Conservation (phyloP, 1,140 invertebrate species). For the Tetraneura akinire region DNA sequence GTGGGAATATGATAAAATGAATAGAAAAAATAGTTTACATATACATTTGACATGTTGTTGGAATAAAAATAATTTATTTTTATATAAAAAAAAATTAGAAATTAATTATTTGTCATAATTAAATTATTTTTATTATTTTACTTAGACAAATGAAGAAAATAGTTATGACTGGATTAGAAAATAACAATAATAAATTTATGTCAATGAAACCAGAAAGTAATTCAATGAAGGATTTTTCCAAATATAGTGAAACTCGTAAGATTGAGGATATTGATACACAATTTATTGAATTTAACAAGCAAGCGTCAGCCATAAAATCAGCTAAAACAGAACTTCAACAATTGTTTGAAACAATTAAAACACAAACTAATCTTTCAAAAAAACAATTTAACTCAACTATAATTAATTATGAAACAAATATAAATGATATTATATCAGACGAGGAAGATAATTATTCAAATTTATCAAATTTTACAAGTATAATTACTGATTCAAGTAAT, state of each 20-base stretch:
- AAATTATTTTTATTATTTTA: background rate
- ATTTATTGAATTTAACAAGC: conserved; percentile 26
- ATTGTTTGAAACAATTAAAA: conserved; percentile 29
- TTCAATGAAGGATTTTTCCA: background rate
- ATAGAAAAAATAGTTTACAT: too few relatives aligned
- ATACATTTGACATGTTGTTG: too few relatives aligned
- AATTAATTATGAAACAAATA: background rate
- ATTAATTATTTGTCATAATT: too few relatives aligned
- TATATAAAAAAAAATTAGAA: too few relatives aligned
- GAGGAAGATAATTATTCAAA: conserved; percentile 33
- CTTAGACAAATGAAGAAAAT: conserved; percentile 24
- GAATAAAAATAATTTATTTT: too few relatives aligned
- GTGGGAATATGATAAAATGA: too few relatives aligned
- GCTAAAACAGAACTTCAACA: conserved; percentile 23
- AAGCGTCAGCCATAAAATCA: conserved; percentile 14
- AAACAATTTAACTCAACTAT: conserved; percentile 4
- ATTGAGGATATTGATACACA: background rate
- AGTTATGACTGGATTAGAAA: conserved; percentile 18
- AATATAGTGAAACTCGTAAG: background rate
- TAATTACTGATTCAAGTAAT: conserved; percentile 23
- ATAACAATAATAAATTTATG: background rate
- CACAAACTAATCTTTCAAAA: conserved; percentile 6
- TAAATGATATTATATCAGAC: conserved; percentile 41
- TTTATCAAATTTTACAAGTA: conserved; percentile 23
- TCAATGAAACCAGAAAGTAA: background rate